Conservation (phyloP, 2,797 vertebrate species). For the Lophius americanus region DNA sequence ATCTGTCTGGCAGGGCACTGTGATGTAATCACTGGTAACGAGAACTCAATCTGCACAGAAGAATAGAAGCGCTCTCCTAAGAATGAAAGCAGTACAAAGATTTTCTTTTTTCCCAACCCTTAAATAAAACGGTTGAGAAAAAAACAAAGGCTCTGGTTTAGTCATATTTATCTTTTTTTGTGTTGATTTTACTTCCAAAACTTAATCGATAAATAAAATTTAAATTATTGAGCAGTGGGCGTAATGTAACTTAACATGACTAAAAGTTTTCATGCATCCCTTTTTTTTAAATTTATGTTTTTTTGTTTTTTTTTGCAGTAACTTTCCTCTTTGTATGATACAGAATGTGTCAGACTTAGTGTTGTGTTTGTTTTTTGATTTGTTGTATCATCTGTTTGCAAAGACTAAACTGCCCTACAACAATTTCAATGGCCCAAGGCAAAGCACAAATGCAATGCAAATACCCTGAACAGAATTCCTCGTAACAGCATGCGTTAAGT, state of each 20-base stretch:
- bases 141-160: constrained; percentile 3
- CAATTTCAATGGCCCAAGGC: too few relatives aligned
- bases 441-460: too few relatives aligned
- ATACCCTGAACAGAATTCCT: too few relatives aligned
- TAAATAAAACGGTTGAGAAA: background rate
- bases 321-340: background rate
- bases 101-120: constrained; percentile 23
- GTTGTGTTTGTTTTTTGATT: too few relatives aligned
- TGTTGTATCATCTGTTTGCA: too few relatives aligned
- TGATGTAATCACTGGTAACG: constrained; percentile 54
- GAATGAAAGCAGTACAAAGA: constrained; percentile 10
- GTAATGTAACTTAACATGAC: constrained; percentile 8
- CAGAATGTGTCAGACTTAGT: background rate
- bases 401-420: too few relatives aligned
- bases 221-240: constrained; percentile 5
- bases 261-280: background rate
- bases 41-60: constrained; percentile 49
- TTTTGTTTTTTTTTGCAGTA: background rate
- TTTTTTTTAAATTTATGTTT: too few relatives aligned
- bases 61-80: constrained; percentile 32
- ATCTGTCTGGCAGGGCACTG: constrained; percentile 54
- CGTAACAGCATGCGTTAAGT: too few relatives aligned
- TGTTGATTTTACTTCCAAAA: background rate
- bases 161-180: background rate
- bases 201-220: background rate